Evolutionary conservation across 1,140 invertebrate species (phyloP), one percentile per base, ranked within the genome.

Genomic region (Caenorhabditis remanei): DNA sequence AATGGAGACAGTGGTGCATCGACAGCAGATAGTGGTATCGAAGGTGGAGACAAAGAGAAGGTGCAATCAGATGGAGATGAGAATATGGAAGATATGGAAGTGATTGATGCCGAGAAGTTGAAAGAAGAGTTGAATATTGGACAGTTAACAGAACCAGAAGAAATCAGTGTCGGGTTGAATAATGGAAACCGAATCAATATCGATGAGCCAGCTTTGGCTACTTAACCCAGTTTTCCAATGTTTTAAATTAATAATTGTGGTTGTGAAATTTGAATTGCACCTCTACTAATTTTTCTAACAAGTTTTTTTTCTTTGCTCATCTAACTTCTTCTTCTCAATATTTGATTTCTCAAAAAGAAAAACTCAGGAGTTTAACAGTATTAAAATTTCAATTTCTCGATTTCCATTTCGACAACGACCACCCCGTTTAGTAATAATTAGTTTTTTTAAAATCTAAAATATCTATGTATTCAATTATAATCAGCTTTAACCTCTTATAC

Each of bases 61-160:
- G 46, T 24, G 9, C 71, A 79, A 24, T 79, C 71, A 3, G 71
- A 79, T 50, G 71, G 71, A 11, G 71, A 79, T 79, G 71, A 79
- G 19, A 79, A 79, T 50, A 79, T 79, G n/a, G 71, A 79, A 79
- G 71, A 79, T 24, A 79, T 79, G 71, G 71, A 79, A 24, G 71
- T 79, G n/a, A 79, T 79, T 13, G 71, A 79, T 50, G 71, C 71
- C 5, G 71, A 79, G 24, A 79, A 79, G 46, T n/a, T 79, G 46
- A 79, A 79, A 50, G 71, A 79, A 53, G 71, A 79, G 46, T 24
- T 79, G 46, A 79, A 79, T 50, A 79, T 79, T 50, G 71, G 71
- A 7, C 71, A 79, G 13, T 50, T 79, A 50, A 46, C 43, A 24
- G 71, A 79, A 21, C 71, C 71, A 46, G 71, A 79, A 53, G 71